Evolutionary conservation across 2,113 vertebrate genomes (phyloP), one percentile per base, ranked within the genome.

Genomic region (Natator depressus): DNA sequence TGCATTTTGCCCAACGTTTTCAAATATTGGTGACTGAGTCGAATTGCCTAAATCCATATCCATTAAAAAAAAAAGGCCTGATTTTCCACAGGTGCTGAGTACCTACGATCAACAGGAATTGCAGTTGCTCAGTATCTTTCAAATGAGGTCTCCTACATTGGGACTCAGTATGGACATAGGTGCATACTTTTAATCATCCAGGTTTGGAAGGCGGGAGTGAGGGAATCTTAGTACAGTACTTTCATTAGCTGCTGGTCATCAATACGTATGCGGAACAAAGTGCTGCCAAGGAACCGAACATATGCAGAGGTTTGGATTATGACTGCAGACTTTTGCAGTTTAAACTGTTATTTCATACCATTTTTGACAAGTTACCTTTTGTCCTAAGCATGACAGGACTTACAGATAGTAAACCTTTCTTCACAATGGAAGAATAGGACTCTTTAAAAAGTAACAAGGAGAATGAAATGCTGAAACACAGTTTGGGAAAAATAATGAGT

Each of bases 401-500:
- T 78, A 16, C 72, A n/a, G 14, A 92, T 81, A 72, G n/a, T 20
- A 72, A 85, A 82, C 8, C 38, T 85, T 13, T 55, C 22, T 76
- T 16, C 20, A 46, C 22, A 59, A 0, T 1, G 29, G 53, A 46
- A 2, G 9, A 24, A 27, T 27, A 16, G 42, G 42, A 27, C 24
- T 47, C 10, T 46, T 76, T 47, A 46, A 16, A 78, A 78, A 11
- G 24, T 25, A 78, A 24, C 42, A 78, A 11, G 17, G 16, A 80
- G 9, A 96, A 89, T 0, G 10, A 85, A 87, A 62, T 9, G 2
- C 87, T 62, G 84, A 4, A 19, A 51, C 8, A 13, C 8, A 13
- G 42, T 25, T 0, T 0, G 8, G 20, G 13, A 81, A 25, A 88
- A 94, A 89, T 0, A 85, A 9, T 0, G 5, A 92, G 38, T 7